These are phyloP conservation scores for Lycopodina hypogea DNA, from an alignment of 37 sponge, comb jelly and placozoan species.

Conservation along the genomic window DNA sequence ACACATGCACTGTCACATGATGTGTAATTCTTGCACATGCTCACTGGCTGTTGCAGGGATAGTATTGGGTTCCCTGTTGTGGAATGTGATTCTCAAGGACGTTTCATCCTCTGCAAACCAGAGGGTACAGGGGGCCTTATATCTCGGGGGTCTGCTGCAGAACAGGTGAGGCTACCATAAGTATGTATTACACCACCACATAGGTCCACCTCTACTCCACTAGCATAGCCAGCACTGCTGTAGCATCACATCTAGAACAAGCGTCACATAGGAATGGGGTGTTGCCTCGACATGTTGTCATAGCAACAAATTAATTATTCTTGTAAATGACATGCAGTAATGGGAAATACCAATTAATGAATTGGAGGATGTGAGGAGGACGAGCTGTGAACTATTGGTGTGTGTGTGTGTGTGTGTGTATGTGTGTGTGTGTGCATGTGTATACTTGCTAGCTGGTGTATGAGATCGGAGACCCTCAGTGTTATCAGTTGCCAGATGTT, in stretches of 20 bases:
- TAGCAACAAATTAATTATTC: no score
- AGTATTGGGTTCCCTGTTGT: conserved; percentile 96
- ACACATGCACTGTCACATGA: not conserved
- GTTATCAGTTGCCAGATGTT: conserved; percentile 95
- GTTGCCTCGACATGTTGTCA: no score
- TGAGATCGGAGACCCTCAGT: conserved; percentile 91
- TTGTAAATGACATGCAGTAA: no score
- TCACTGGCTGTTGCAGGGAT: conserved; percentile 47
- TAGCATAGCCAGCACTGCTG: not conserved
- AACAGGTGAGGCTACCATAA: conserved; percentile 66
- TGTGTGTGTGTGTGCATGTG: not conserved
- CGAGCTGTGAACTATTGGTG: no score
- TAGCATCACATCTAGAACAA: not conserved
- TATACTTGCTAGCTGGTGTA: conserved; percentile 76
- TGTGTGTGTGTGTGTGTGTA: no score
- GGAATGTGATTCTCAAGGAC: conserved; percentile 73
- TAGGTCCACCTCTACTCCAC: not conserved
- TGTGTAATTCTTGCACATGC: no score
- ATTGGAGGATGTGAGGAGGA: no score
- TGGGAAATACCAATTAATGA: no score
- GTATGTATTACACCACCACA: no score
- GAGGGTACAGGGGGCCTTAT: conserved; percentile 85
- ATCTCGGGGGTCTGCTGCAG: conserved; percentile 78
- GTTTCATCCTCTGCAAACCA: conserved; percentile 85
- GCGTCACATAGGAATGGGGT: no score